Evolutionary conservation across 2,797 vertebrate species (phyloP), one percentile per base, ranked within the genome.

Genomic region (Clarias platycephalus): DNA sequence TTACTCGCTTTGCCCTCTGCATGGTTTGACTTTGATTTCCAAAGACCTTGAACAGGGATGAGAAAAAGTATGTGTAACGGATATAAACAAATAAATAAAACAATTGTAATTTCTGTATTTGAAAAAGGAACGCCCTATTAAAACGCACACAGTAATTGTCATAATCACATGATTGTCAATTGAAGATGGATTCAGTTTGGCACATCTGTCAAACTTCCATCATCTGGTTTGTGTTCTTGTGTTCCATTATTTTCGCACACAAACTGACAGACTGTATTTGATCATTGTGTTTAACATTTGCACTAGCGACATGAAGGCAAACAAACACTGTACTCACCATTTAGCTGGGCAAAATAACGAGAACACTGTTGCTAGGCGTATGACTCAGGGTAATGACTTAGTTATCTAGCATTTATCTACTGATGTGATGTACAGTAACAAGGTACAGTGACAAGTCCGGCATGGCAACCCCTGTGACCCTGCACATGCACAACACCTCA

Each of bases 351-450:
- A n/a, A 62, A 16, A 58, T 24, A 78, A 60, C 22, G 13, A n/a
- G 57, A 4, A n/a, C 22, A 40, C 31, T 7, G 57, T 62, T 37
- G 28, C 57, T 78, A 64, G 37, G 77, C 60, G 28, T 28, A 64
- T 49, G 60, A 64, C n/a, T 22, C 37, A 31, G 62, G 62, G 18
- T 53, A 80, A 80, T 80, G 77, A 79, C 60, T 44, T 20, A 0
- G 37, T 44, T 64, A 80, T 40, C 40, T 49, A 64, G 60, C 40
- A 28, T 18, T 80, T 40, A n/a, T 26, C 3, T 2, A 63, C 0
- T 44, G 34, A 64, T 20, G 16, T 80, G 64, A 49, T 13, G 77
- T 79, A 80, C 37, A 64, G 62, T 80, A 80, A 31, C 40, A 28
- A 66, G 8, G 8, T 44, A 44, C 44, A 44, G 44, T 44, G 44